Evolutionary conservation across 1,140 invertebrate species (phyloP).

Genomic region (Manduca sexta): DNA sequence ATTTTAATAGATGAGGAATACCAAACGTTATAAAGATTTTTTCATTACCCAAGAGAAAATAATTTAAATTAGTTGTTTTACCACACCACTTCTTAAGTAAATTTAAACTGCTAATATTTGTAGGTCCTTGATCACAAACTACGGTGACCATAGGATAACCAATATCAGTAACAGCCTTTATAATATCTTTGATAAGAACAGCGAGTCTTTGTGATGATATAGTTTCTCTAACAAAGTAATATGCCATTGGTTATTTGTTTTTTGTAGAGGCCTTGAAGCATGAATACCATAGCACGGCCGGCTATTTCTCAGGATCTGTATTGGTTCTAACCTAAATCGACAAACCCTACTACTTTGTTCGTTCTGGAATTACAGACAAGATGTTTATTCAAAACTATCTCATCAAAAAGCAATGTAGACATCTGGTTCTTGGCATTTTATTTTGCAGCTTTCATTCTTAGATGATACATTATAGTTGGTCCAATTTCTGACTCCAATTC

Average conservation of each 20-base stretch:
- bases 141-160: slow-evolving; percentile 11
- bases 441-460: background rate
- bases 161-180: slow-evolving; percentile 1
- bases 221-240: slow-evolving; percentile 12
- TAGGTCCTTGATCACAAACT: slow-evolving; percentile 22
- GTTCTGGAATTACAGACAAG: slow-evolving; percentile 4
- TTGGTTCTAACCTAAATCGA: slow-evolving; percentile 2
- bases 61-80: background rate
- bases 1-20: slow-evolving; percentile 13
- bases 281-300: slow-evolving; percentile 8
- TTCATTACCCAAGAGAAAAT: slow-evolving; percentile 3
- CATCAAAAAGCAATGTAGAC: slow-evolving; percentile 6
- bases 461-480: background rate
- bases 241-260: slow-evolving; percentile 11
- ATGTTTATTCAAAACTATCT: slow-evolving; percentile 10
- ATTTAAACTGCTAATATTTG: slow-evolving; percentile 17
- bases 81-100: slow-evolving; percentile 2
- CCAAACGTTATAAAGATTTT: slow-evolving; percentile 12
- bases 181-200: slow-evolving; percentile 11
- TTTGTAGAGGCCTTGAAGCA: slow-evolving; percentile 11
- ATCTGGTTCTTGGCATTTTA: background rate
- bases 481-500: background rate
- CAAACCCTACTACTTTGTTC: slow-evolving; percentile 10
- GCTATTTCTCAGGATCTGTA: slow-evolving; percentile 5
- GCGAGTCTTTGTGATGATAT: slow-evolving; percentile 8